Evolutionary conservation across 2,113 vertebrate genomes (phyloP), one percentile per base, ranked within the genome.

Genomic region (Pachyramphus minor): DNA sequence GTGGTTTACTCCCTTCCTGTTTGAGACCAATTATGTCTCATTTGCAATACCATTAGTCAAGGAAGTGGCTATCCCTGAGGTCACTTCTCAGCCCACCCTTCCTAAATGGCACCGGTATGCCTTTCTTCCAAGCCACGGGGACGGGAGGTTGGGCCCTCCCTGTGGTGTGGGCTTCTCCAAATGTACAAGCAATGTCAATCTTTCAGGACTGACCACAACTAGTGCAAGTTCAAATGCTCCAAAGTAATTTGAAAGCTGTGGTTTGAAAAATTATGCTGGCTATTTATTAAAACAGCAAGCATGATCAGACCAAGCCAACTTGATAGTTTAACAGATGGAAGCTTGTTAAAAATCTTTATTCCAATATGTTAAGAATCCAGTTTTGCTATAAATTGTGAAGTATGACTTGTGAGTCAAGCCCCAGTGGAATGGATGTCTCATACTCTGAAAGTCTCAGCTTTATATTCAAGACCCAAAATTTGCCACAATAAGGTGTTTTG

Each of bases 1-100:
- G 89, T 7, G 91, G 93, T 94, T 96, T 59, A 89, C 95, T 97
- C 96, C 90, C 92, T 97, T 96, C 96, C 96, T 96, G 94, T 96
- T 91, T 74, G 80, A 97, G 89, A 92, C 86, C 95, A 91, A 94
- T 95, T 93, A 92, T 35, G 39, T 94, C 93, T 95, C 91, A 94
- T 95, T 97, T 96, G 93, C 93, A 89, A 85, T 67, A 25, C 89
- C 87, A 78, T 91, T 93, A 87, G 93, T 88, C 90, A 91, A 92
- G 94, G 93, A 93, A 95, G 93, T 84, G 90, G 87, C 88, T 96
- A 72, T 78, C 89, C 89, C 90, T 94, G 93, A 96, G 92, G 92
- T 91, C 76, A 84, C 92, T 87, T 60, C 90, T 89, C 87, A 95
- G 89, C 69, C 90, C 91, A 76, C 79, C 87, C 92, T 96, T 95